Evolutionary conservation across 2,797 vertebrate genomes (phyloP), one percentile per base, ranked within the genome.

Genomic region (Amblyraja radiata): DNA sequence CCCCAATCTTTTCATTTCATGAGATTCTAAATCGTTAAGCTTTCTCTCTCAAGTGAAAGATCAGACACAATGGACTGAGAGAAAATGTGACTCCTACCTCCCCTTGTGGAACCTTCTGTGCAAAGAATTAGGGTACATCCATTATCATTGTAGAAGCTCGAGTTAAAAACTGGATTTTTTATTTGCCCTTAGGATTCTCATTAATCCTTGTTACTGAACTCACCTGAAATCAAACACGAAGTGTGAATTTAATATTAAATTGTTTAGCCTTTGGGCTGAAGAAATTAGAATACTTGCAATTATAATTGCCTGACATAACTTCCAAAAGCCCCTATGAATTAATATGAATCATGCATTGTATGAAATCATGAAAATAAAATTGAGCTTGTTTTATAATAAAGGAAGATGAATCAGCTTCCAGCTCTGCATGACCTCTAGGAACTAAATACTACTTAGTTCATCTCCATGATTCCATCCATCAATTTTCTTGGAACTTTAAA

Each of bases 151-250:
- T 36, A 65, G n/a, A 86, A 86, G 83, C 54, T 5, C 63, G 83
- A 86, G 28, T 61, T 88, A 68, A 88, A 14, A 46, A 46, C 46
- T 46, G 2, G 46, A 46, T 46, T 46, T 46, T 46, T 58, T 58
- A 65, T 88, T 68, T 58, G 32, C n/a, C 84, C 36, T 16, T 36
- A n/a, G n/a, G 32, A 32, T 2, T 16, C 84, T 88, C 61, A 65
- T 88, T 88, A 88, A 88, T 88, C 84, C 84, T 65, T 88, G 84
- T 32, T 36, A 21, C 84, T 88, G 84, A 63, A 88, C 61, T 18
- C 61, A 88, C 2, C 61, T 88, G 6, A 14, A 2, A 23, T 18
- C 84, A 88, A 21, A 9, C 61, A 68, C 84, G 8, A 68, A 36
- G n/a, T 88, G 14, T 68, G 13, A 88, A 16, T 14, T 32, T 88